Conservation (phyloP, 2,888 invertebrate genomes). For the Tetheella fluctuosa region DNA sequence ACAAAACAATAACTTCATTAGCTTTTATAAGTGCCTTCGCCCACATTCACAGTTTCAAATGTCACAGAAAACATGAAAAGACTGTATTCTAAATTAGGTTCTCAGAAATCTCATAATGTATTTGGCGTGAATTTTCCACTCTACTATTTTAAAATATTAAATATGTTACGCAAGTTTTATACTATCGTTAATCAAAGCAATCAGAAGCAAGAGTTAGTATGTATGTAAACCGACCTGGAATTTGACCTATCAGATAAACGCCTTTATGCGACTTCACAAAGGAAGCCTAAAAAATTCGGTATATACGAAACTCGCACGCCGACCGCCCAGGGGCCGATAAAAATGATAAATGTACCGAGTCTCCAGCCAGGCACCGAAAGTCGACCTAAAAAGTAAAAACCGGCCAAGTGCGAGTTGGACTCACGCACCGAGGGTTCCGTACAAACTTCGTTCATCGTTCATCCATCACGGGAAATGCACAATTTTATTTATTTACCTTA, state of each 20-base stretch:
- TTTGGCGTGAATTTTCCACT: neutral
- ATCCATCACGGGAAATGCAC: too few species aligned
- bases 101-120: slow-evolving; percentile 4
- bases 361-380: slow-evolving; percentile 17
- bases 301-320: slow-evolving; percentile 17
- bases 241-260: slow-evolving; percentile 13
- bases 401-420: too few species aligned
- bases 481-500: too few species aligned
- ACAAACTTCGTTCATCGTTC: too few species aligned
- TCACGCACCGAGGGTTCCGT: too few species aligned
- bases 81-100: neutral
- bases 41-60: neutral
- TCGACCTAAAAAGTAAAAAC: slow-evolving; percentile 37
- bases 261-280: slow-evolving; percentile 19
- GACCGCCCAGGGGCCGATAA: slow-evolving; percentile 23
- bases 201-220: neutral
- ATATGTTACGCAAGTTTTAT: neutral
- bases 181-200: neutral
- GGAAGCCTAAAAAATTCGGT: slow-evolving; percentile 18
- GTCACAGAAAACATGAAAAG: neutral
- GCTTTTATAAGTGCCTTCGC: neutral
- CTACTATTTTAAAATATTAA: neutral
- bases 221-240: neutral
- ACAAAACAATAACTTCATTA: neutral
- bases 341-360: slow-evolving; percentile 34